A percentile compares a stretch with the other conserved stretches of the same genome.
Conservation (phyloP, 2,797 vertebrate species). For the Agapornis canus region DNA sequence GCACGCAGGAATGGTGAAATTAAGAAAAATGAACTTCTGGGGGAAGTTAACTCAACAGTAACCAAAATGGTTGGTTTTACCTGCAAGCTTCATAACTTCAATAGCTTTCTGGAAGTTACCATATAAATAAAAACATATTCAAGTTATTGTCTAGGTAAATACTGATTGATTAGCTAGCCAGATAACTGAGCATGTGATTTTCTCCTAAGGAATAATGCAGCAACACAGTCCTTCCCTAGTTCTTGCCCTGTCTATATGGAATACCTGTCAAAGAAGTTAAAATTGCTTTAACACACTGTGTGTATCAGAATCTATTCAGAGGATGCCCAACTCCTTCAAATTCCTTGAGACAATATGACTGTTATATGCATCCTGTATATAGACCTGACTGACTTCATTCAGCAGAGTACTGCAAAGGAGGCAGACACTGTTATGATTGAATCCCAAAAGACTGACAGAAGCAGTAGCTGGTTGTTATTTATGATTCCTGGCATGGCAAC, state of each 20-base stretch:
- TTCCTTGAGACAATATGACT: not conserved
- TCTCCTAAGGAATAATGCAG: not conserved
- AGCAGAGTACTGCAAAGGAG: not conserved
- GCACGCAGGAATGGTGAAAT: not conserved
- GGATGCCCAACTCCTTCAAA: not conserved
- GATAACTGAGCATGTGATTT: not conserved
- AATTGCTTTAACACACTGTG: not conserved
- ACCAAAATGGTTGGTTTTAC: not conserved
- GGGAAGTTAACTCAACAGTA: not conserved
- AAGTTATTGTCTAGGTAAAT: not conserved
- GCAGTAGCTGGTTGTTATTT: not conserved
- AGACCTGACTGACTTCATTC: not conserved
- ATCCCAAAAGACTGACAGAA: not conserved
- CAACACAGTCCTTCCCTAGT: not conserved
- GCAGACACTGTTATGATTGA: not conserved
- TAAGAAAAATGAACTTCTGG: not conserved
- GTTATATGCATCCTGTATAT: fast-evolving
- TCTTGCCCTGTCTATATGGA: not conserved
- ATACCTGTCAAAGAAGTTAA: not conserved
- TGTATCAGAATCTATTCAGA: not conserved
- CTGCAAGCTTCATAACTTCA: not conserved
- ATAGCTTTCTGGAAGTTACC: not conserved
- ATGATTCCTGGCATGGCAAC: not conserved
- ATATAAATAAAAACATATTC: not conserved
- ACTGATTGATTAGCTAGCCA: not conserved